Base-by-base conservation (phyloP, 2,797 vertebrate species). In the Anas bahamensis region DNA sequence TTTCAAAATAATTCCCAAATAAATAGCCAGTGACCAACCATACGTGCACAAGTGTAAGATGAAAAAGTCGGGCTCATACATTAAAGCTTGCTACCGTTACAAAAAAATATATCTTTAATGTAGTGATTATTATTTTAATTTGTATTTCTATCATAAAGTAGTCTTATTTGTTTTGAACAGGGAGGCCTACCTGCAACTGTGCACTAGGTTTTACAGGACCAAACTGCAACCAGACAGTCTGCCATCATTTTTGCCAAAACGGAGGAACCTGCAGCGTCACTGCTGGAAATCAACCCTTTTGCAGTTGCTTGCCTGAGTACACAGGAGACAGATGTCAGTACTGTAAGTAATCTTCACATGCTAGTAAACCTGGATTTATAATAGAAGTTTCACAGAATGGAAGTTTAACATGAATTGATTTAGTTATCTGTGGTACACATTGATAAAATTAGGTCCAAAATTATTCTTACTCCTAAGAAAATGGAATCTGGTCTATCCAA, bases 291-390 rank as follows among this genome's bases (percentile, higher is more conserved):
- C 99, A 99, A 95, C 99, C 99, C 7, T 95, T 98, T 82, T 99
- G 99, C 63, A 98, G 97, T 88, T 99, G 99, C 93, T 98, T 98
- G 96, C 96, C 98, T 4, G 99, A 99, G 63, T 99, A 99, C 80
- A 99, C 99, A 0, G 99, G 99, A 68, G 99, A 99, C 93, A 98
- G 98, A 66, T 99, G 99, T 92, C 98, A 99, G 70, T 98, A 98
- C 89, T 99, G 99, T 99, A 97, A 99, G 99, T 99, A 44, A 79
- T 4, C 24, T 7, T 60, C 73, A 14, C 48, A 2, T 2, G 9
- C 18, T 44, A 2, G 26, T 14, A 50, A 35, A 0, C 2, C 35
- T 12, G 9, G 3, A 12, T 15, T 33, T 14, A 4, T 0, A 7
- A 15, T 2, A 10, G 15, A 46, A 37, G 6, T 18, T 65, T 33